A percentile compares a stretch with the other conserved stretches of the same genome.
Conservation (phyloP, 2,888 invertebrate genomes). For the Druceiella hillmani region DNA sequence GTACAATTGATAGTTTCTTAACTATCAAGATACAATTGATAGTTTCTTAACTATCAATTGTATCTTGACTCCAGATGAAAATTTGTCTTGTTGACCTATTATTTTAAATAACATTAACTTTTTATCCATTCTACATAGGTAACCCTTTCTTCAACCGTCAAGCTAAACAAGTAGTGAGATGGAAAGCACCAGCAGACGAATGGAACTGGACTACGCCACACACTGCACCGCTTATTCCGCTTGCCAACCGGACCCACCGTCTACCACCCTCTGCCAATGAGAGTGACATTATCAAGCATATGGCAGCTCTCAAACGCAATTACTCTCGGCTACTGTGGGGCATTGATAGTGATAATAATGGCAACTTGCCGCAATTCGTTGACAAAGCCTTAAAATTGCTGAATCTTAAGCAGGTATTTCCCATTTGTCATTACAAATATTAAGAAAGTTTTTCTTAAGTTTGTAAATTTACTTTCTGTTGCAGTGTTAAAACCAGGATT, state of each 20-base stretch:
- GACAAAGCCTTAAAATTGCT: constrained; percentile 77
- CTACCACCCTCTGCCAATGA: constrained; percentile 48
- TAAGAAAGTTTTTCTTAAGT: too few relatives aligned
- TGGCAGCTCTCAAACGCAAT: constrained; percentile 42
- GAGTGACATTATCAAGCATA: constrained; percentile 43
- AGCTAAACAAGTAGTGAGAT: constrained; percentile 39
- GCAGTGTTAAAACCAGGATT: too few relatives aligned
- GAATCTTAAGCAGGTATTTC: constrained; percentile 74
- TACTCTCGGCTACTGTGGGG: constrained; percentile 65
- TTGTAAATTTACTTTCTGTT: too few relatives aligned
- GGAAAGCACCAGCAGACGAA: constrained; percentile 44
- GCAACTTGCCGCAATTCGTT: constrained; percentile 71
- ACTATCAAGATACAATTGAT: too few relatives aligned
- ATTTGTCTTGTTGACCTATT: constrained; percentile 2
- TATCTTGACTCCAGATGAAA: too few relatives aligned
- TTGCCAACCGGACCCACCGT: constrained; percentile 45
- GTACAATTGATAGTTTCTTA: too few relatives aligned
- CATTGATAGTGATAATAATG: constrained; percentile 61
- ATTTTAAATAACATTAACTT: too few relatives aligned
- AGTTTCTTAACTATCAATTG: too few relatives aligned
- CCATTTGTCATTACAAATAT: too few relatives aligned
- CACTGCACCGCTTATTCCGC: constrained; percentile 41
- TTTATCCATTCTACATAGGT: constrained; percentile 31
- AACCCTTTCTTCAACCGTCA: constrained; percentile 38
- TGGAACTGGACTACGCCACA: constrained; percentile 43